phyloP scores from a whole-genome alignment of 2,888 invertebrate genomes.

The Odiellus spinosus region DNA sequence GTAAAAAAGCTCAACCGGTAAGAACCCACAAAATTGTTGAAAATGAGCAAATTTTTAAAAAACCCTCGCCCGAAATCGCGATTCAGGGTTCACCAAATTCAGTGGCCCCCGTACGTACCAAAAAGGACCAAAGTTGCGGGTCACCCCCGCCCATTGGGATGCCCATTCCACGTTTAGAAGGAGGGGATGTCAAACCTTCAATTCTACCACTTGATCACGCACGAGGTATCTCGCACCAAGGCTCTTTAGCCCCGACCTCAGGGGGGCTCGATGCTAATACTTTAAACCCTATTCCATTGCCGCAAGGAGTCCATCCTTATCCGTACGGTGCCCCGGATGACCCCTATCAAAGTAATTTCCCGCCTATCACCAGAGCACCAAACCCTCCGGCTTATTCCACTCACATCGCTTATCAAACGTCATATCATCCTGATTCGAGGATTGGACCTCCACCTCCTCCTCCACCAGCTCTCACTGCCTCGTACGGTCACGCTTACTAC shows the following conservation, averaged over 20 bases:
- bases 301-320: not conserved
- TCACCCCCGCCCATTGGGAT: conserved; percentile 3
- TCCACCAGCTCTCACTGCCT: conserved; percentile 9
- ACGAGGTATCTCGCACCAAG: conserved; percentile 2
- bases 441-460: conserved; percentile 7
- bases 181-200: conserved; percentile 9
- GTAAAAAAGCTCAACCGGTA: conserved; percentile 12
- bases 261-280: too few relatives aligned
- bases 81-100: too few relatives aligned
- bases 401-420: too few relatives aligned
- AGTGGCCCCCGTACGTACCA: too few relatives aligned
- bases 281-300: conserved; percentile 1
- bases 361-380: not conserved
- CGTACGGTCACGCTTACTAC: conserved; percentile 5
- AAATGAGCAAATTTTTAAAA: too few relatives aligned
- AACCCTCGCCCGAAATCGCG: too few relatives aligned
- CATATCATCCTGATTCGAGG: too few relatives aligned
- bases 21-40: not conserved
- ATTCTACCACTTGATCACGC: conserved; percentile 6
- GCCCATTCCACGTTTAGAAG: conserved; percentile 11
- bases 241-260: conserved; percentile 2
- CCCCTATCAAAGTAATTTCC: not conserved
- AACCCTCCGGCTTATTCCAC: not conserved
- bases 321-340: not conserved
- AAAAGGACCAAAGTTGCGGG: too few relatives aligned